Conservation (phyloP, 2,888 invertebrate genomes). For the Erebia ligea region DNA sequence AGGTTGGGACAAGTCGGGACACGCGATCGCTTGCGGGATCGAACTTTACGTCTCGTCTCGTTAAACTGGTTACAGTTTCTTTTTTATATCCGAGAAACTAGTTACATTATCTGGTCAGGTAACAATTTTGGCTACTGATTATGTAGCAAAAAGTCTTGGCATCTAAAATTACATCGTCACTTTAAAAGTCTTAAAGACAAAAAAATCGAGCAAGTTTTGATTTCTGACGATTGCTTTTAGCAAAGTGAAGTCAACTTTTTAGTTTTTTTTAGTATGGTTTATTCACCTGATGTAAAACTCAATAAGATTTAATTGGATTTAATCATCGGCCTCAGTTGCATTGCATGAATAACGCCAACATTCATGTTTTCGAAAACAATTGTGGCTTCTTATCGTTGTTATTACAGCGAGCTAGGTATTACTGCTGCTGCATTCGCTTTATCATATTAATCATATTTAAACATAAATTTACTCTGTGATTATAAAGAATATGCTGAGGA, state of each 20-base stretch:
- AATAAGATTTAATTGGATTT: conserved; percentile 14
- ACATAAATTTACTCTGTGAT: conserved; percentile 3
- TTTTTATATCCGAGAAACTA: conserved; percentile 22
- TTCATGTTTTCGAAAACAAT: conserved; percentile 28
- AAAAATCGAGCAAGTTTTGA: neutral
- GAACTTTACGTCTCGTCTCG: conserved; percentile 31
- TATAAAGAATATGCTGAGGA: conserved; percentile 13
- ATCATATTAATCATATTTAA: conserved; percentile 6
- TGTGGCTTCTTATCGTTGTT: conserved; percentile 22
- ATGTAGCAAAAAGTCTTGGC: conserved; percentile 11
- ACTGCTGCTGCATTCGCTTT: conserved; percentile 13
- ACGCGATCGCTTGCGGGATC: conserved; percentile 31
- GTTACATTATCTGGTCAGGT: conserved; percentile 7
- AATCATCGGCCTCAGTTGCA: conserved; percentile 6
- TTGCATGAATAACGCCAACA: conserved; percentile 26
- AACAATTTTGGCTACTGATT: conserved; percentile 20
- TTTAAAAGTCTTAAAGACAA: neutral
- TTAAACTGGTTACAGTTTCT: conserved; percentile 28
- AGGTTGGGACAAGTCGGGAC: conserved; percentile 49
- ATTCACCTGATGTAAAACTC: neutral
- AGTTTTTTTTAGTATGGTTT: neutral
- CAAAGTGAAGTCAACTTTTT: neutral
- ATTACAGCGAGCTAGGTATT: conserved; percentile 7
- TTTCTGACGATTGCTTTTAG: neutral
- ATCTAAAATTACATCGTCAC: conserved; percentile 3